Evolutionary conservation across 2,797 vertebrate genomes (phyloP).

Genomic region (Ambastaia sidthimunki): DNA sequence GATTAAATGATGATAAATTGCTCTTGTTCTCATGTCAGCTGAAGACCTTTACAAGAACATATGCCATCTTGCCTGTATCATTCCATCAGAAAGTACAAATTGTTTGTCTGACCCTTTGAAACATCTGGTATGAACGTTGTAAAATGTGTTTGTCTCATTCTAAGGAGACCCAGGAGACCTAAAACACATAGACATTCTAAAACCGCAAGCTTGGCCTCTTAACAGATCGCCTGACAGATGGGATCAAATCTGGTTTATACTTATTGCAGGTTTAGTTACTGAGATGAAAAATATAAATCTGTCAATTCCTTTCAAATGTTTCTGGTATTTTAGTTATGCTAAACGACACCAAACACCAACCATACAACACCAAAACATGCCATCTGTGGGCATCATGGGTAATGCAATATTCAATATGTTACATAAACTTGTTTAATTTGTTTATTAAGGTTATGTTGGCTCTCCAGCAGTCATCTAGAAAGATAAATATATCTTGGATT

Average conservation of each 20-base stretch:
- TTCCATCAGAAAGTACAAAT: constrained; percentile 47
- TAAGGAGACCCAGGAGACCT: constrained; percentile 30
- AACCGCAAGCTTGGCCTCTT: neutral
- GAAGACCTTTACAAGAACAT: constrained; percentile 16
- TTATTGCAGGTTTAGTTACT: neutral
- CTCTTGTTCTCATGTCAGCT: neutral
- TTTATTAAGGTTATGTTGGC: neutral
- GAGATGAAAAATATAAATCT: neutral
- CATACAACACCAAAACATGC: constrained; percentile 1
- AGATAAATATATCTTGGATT: neutral
- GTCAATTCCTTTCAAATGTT: neutral
- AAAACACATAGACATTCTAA: constrained; percentile 19
- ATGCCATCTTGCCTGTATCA: constrained; percentile 29
- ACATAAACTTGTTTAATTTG: neutral
- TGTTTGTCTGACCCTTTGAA: constrained; percentile 1
- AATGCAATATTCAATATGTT: neutral
- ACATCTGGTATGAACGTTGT: constrained; percentile 47
- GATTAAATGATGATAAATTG: constrained; percentile 12
- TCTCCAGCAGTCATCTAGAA: neutral
- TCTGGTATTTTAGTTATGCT: neutral
- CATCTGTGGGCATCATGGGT: neutral
- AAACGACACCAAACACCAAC: neutral
- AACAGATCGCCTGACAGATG: neutral
- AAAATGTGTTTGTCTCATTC: constrained; percentile 38
- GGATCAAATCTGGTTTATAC: neutral